These are phyloP conservation scores for Halocynthia roretzi DNA, from an alignment of 23 tunicate genomes.

Conservation along the genomic window DNA sequence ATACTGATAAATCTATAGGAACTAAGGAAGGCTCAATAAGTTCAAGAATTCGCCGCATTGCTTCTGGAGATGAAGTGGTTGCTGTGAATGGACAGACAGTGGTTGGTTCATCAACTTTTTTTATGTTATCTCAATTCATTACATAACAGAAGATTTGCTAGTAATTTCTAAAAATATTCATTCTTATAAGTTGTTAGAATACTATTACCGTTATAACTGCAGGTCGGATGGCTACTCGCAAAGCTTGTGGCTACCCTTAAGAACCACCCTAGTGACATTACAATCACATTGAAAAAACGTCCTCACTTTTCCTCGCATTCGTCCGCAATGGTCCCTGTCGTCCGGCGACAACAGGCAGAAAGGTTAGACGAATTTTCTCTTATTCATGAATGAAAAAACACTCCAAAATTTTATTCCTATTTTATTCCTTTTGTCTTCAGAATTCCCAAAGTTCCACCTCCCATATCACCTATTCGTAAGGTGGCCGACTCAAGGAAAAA, in stretches of 20 bases:
- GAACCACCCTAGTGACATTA: conserved; percentile 46
- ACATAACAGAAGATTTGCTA: too few relatives aligned
- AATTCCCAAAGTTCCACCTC: conserved; percentile 6
- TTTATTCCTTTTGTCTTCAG: background rate
- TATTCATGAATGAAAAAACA: too few relatives aligned
- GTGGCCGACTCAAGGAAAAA: conserved; percentile 18
- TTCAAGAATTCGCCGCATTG: conserved; percentile 44
- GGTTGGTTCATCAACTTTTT: conserved; percentile 28
- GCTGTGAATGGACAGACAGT: conserved; percentile 78
- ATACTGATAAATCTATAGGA: background rate
- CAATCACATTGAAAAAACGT: conserved; percentile 60
- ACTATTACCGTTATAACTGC: background rate
- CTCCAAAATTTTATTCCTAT: too few relatives aligned
- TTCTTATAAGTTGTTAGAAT: background rate
- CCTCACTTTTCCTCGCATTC: conserved; percentile 48
- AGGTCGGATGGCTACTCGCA: conserved; percentile 89
- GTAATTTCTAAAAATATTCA: too few relatives aligned
- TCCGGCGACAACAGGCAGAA: background rate
- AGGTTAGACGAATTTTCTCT: too few relatives aligned
- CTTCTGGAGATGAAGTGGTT: conserved; percentile 81
- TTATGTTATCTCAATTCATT: background rate
- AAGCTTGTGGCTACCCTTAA: conserved; percentile 67
- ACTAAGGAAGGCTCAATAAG: conserved; percentile 70
- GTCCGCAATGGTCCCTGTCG: conserved; percentile 11
- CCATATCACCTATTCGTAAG: conserved; percentile 12